Percentiles rank a stretch among this genome's conserved stretches.
These are phyloP conservation scores for Eilema depressum DNA, from an alignment of 2,888 invertebrate genomes.

Conservation along the genomic window DNA sequence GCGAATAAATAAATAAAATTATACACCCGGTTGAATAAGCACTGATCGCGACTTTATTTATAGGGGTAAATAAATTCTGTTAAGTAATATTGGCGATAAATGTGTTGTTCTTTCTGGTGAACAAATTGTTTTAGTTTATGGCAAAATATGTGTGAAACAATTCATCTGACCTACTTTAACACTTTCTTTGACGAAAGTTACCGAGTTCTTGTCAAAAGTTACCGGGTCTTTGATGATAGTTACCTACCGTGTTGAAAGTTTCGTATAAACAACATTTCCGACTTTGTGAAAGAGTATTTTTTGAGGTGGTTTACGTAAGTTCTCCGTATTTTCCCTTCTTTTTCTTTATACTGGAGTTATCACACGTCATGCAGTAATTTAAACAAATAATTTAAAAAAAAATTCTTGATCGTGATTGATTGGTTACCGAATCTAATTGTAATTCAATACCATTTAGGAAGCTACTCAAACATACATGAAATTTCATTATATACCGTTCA, in stretches of 20 bases:
- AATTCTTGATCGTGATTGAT: too few species aligned
- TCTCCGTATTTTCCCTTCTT: not conserved
- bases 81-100: conserved; percentile 20
- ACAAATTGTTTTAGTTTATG: not conserved
- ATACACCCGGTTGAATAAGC: conserved; percentile 33
- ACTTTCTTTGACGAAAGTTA: not conserved
- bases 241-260: not conserved
- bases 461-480: too few species aligned
- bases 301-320: not conserved
- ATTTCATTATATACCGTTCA: too few species aligned
- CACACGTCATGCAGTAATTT: too few species aligned
- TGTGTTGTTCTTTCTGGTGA: not conserved
- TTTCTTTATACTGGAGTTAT: too few species aligned
- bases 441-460: too few species aligned
- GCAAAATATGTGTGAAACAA: conserved; percentile 2
- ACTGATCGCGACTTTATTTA: conserved; percentile 39
- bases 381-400: too few species aligned
- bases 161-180: not conserved
- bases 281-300: not conserved
- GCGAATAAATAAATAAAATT: conserved; percentile 40
- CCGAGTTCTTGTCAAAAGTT: not conserved
- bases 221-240: not conserved
- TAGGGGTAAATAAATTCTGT: conserved; percentile 38
- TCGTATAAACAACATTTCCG: not conserved
- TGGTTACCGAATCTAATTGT: too few species aligned